Evolutionary conservation across 2,888 invertebrate species (phyloP).

Genomic region (Agrotis ipsilon): DNA sequence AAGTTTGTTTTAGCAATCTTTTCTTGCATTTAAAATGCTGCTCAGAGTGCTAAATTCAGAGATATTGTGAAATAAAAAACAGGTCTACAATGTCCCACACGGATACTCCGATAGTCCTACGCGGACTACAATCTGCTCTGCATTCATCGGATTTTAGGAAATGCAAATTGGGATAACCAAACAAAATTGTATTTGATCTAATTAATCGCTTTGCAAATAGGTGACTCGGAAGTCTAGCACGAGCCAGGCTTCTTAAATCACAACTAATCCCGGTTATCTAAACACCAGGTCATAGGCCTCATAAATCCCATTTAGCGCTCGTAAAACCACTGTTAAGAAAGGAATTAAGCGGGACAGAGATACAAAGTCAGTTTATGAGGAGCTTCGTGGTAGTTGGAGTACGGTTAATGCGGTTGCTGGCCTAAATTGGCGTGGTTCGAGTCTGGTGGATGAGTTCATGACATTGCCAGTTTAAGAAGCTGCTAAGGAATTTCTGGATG

Average conservation of each 20-base stretch:
- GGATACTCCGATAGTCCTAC: too few relatives aligned
- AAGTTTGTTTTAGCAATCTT: background rate
- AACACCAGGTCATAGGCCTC: conserved; percentile 57
- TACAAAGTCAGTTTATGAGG: conserved; percentile 49
- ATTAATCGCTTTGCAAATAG: conserved; percentile 12
- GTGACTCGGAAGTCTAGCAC: conserved; percentile 2
- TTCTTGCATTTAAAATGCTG: background rate
- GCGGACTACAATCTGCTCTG: too few relatives aligned
- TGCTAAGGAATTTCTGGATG: background rate
- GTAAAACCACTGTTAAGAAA: conserved; percentile 54
- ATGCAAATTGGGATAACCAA: background rate
- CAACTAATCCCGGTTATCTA: conserved; percentile 14
- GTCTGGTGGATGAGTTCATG: conserved; percentile 1
- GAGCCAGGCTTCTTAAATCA: conserved; percentile 1
- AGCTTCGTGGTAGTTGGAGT: conserved; percentile 16
- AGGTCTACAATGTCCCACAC: too few relatives aligned
- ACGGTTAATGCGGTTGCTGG: conserved; percentile 31
- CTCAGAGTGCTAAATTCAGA: background rate
- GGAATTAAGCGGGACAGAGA: conserved; percentile 54
- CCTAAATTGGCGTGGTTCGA: conserved; percentile 3
- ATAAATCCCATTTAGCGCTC: conserved; percentile 60
- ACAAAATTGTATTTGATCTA: background rate
- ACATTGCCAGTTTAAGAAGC: conserved; percentile 12
- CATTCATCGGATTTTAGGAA: background rate
- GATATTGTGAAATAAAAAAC: too few relatives aligned